These are phyloP conservation scores for Isaurus tuberculatus DNA, from an alignment of 92 coral and sea anemone species.

Conservation along the genomic window DNA sequence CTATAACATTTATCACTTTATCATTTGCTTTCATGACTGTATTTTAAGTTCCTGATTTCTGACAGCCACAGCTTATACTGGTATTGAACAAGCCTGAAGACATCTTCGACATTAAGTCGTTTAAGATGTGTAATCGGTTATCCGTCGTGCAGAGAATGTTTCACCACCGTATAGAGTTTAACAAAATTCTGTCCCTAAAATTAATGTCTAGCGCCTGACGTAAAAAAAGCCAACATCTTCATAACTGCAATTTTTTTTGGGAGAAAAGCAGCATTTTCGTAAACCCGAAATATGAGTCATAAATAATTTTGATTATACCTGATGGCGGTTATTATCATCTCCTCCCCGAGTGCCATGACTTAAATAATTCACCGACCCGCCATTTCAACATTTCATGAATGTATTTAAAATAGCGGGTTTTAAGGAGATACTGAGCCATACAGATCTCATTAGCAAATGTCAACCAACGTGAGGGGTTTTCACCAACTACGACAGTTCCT, in stretches of 20 bases:
- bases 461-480: constrained; percentile 82
- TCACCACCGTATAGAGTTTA: background rate
- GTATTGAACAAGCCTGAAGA: constrained; percentile 45
- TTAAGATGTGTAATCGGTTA: constrained; percentile 38
- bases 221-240: constrained; percentile 25
- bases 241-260: constrained; percentile 3
- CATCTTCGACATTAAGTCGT: constrained; percentile 42
- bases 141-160: constrained; percentile 34
- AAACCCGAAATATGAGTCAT: constrained; percentile 21
- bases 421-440: constrained; percentile 65
- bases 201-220: constrained; percentile 1
- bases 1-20: constrained; percentile 71
- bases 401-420: constrained; percentile 14
- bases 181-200: background rate
- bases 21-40: constrained; percentile 59
- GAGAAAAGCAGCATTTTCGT: constrained; percentile 1
- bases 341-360: constrained; percentile 3
- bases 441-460: constrained; percentile 96
- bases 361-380: constrained; percentile 29
- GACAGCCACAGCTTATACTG: constrained; percentile 49
- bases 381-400: constrained; percentile 16
- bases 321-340: constrained; percentile 13
- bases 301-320: constrained; percentile 8
- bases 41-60: constrained; percentile 59
- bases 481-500: constrained; percentile 80